These are phyloP conservation scores for Rotaria sp. DNA, from an alignment of 2,888 invertebrate genomes.

Conservation along the genomic window DNA sequence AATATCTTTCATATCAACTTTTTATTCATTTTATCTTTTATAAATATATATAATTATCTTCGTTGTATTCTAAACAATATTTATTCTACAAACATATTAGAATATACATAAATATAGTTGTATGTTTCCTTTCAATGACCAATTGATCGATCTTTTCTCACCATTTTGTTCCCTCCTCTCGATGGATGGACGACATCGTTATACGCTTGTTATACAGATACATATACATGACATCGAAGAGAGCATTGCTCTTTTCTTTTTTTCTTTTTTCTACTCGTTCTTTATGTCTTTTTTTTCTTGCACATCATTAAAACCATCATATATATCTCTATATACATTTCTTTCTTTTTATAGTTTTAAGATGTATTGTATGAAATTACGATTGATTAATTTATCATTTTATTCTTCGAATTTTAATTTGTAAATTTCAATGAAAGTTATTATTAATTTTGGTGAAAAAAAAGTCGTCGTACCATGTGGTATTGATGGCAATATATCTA, in stretches of 20 bases:
- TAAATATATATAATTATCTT: background rate
- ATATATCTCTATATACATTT: background rate
- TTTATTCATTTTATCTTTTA: background rate
- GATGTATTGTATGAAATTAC: background rate
- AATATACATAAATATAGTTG: background rate
- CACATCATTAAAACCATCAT: background rate
- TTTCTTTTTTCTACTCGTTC: background rate
- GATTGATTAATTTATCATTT: no score
- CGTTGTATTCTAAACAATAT: background rate
- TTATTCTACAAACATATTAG: background rate
- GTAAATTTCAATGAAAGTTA: constrained; percentile 8
- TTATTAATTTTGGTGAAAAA: constrained; percentile 19
- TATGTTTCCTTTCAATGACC: background rate
- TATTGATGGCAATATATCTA: background rate
- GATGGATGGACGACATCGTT: background rate
- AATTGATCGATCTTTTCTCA: background rate
- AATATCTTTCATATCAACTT: no score
- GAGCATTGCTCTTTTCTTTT: background rate
- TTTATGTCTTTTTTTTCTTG: background rate
- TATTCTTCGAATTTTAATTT: no score
- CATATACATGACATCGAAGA: background rate
- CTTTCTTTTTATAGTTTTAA: background rate
- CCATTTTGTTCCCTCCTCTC: background rate
- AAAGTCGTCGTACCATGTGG: constrained; percentile 25
- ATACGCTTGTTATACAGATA: background rate